Percentiles rank a stretch among this genome's conserved stretches.
Evolutionary conservation across 2,113 vertebrate genomes (phyloP).

Genomic region (Arvicanthis niloticus): DNA sequence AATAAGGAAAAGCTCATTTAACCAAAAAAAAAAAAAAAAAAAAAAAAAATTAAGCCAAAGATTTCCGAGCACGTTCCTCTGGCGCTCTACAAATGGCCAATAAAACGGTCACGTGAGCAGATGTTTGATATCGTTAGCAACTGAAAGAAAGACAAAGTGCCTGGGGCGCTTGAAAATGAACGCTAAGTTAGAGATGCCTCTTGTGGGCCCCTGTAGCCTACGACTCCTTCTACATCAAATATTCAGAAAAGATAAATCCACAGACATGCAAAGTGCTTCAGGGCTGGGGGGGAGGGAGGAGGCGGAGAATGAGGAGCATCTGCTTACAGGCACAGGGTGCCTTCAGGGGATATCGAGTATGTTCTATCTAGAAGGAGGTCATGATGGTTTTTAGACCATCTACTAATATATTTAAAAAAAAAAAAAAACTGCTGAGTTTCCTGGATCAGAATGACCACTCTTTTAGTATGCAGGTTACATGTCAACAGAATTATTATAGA

Average conservation of each 20-base stretch:
- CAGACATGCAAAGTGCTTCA: neutral
- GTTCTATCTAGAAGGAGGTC: slow-evolving; percentile 22
- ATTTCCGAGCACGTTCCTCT: neutral
- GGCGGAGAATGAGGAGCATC: neutral
- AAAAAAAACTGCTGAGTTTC: neutral
- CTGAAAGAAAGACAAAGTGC: neutral
- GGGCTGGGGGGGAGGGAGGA: neutral
- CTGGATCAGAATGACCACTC: slow-evolving; percentile 1
- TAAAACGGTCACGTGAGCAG: neutral
- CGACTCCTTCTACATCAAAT: neutral
- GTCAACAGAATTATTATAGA: slow-evolving; percentile 6
- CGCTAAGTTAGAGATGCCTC: neutral
- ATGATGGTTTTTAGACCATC: neutral
- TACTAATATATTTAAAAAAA: neutral
- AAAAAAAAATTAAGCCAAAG: neutral
- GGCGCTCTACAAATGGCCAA: neutral
- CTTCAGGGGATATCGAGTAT: neutral
- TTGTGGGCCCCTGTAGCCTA: neutral
- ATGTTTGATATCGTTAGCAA: neutral
- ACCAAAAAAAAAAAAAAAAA: neutral
- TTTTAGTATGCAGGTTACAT: neutral
- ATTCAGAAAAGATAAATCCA: slow-evolving; percentile 35
- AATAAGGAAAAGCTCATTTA: neutral
- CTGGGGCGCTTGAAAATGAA: neutral
- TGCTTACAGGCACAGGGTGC: neutral